Base-by-base conservation (phyloP, 1,140 invertebrate species). In the Maniola jurtina region DNA sequence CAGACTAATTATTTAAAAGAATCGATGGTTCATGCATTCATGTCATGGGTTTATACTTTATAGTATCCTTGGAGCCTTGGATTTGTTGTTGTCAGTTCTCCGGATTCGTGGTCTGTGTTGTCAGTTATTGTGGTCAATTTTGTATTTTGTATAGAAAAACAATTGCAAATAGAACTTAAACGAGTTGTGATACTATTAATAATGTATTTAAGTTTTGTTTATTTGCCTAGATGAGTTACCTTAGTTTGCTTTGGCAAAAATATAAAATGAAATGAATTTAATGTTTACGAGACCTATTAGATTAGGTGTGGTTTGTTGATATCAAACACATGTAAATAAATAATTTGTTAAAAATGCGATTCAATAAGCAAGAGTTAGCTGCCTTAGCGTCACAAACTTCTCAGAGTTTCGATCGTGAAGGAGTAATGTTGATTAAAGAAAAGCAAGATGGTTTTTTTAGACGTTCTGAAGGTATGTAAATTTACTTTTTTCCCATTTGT, bases 341-440 rank as follows among this genome's bases (percentile, higher is more conserved):
- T 57, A 60, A 59, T 68, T 69, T 67, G 42, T 59, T 68, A 79
- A 93, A 91, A 81, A 98, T 98, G 97, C 93, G 96, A 82, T 98
- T 97, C 85, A 98, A 98, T 88, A 96, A 95, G 83, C 95, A 96
- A 86, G 97, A 98, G 88, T 87, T 99, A 72, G 92, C 95, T 69
- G 94, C 95, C 60, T 86, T 98, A 82, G 97, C 96, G 54, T 95
- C 95, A 7, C 96, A 97, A 86, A 95, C 96, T 33, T 94, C 95
- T 11, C 95, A 96, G 75, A 96, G 96, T 86, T 98, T 98, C 91
- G 97, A 98, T 83, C 97, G 97, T 80, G 97, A 98, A 93, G 97
- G 98, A 15, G 93, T 97, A 70, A 92, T 98, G 57, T 94, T 95
- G 61, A 93, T 99, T 52, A 95, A 85, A 73, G 97, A 98, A 87